Evolutionary conservation across 1,140 invertebrate species (phyloP).

Genomic region (Dinoponera quadriceps): DNA sequence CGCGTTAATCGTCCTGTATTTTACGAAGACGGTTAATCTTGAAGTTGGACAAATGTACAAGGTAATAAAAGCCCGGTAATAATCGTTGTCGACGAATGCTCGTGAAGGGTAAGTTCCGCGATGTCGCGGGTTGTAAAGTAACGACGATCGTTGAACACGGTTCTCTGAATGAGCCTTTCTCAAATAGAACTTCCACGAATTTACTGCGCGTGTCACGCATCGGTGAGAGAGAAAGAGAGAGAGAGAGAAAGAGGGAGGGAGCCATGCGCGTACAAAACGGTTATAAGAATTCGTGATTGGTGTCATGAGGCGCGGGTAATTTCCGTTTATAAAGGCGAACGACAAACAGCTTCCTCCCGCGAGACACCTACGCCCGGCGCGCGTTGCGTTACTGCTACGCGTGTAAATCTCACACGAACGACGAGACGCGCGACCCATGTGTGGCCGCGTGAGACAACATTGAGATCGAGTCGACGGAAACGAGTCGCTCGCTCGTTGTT

Average conservation of each 20-base stretch:
- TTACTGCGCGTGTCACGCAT: slow-evolving; percentile 29
- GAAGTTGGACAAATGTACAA: too few species aligned
- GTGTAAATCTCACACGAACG: slow-evolving; percentile 36
- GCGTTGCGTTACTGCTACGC: slow-evolving; percentile 20
- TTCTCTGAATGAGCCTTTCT: slow-evolving; percentile 38
- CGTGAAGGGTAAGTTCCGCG: not conserved
- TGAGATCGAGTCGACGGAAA: not conserved
- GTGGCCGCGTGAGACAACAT: not conserved
- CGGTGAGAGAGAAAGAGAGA: not conserved
- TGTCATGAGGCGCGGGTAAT: slow-evolving; percentile 44
- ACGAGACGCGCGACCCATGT: too few species aligned
- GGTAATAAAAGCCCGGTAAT: too few species aligned
- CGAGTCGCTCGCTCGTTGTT: not conserved
- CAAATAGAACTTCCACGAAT: slow-evolving; percentile 49
- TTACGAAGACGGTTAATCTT: too few species aligned
- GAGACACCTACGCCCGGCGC: slow-evolving; percentile 68
- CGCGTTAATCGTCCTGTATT: too few species aligned
- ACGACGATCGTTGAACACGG: not conserved
- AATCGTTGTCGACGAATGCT: too few species aligned
- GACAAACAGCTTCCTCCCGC: slow-evolving; percentile 70
- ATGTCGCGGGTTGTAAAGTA: not conserved
- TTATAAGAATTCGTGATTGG: slow-evolving; percentile 50
- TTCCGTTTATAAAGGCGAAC: slow-evolving; percentile 70
- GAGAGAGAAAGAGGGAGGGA: too few species aligned
- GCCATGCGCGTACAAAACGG: slow-evolving; percentile 12